phyloP scores from a whole-genome alignment of 2,113 vertebrate genomes.

The Dunckerocampus dactyliophorus region DNA sequence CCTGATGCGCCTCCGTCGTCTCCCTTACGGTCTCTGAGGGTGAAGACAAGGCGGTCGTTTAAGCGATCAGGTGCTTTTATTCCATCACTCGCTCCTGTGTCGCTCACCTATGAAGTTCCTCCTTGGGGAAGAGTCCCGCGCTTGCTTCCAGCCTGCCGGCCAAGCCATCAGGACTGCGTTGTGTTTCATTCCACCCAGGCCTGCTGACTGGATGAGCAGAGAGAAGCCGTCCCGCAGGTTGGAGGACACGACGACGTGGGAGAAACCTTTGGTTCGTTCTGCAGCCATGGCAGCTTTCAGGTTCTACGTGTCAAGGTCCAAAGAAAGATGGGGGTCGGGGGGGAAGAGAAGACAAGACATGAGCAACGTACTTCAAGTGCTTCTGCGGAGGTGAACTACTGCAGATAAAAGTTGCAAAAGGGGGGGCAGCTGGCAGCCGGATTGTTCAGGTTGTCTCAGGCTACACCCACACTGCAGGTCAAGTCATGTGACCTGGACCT shows the following conservation, averaged over 20 bases:
- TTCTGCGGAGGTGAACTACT: neutral
- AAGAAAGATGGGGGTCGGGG: neutral
- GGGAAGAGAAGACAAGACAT: neutral
- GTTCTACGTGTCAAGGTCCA: conserved; percentile 67
- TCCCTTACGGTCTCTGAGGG: conserved; percentile 85
- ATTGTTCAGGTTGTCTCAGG: too few relatives aligned
- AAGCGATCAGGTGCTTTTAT: neutral
- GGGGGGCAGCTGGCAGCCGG: too few relatives aligned
- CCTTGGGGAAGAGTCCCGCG: conserved; percentile 75
- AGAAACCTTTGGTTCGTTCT: conserved; percentile 91
- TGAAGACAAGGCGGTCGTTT: conserved; percentile 1
- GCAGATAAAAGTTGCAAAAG: too few relatives aligned
- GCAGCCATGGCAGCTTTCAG: conserved; percentile 81
- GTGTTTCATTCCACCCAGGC: conserved; percentile 94
- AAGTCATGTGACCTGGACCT: too few relatives aligned
- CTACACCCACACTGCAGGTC: too few relatives aligned
- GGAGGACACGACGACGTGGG: conserved; percentile 88
- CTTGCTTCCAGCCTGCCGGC: conserved; percentile 81
- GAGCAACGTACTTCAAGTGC: too few relatives aligned
- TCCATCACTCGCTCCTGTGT: neutral
- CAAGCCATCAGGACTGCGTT: conserved; percentile 91
- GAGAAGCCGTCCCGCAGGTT: conserved; percentile 88
- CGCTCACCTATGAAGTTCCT: conserved; percentile 86
- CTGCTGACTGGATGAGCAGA: conserved; percentile 90
- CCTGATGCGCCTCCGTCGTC: conserved; percentile 88